Evolutionary conservation across 92 coral and sea anemone genomes (phyloP).

Genomic region (Bergia sp.): DNA sequence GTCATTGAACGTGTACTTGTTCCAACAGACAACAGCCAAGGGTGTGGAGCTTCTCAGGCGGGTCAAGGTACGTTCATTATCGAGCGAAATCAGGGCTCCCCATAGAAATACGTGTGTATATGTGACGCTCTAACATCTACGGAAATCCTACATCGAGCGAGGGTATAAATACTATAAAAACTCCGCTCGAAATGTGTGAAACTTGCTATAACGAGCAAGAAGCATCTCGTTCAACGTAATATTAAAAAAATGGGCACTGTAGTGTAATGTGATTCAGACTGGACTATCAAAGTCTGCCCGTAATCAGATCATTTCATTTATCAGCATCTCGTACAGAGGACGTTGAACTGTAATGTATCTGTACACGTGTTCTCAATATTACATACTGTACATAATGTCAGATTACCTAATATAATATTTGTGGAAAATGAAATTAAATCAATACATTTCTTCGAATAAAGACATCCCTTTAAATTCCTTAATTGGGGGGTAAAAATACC

Average conservation of each 20-base stretch:
- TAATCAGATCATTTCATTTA: background rate
- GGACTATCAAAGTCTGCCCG: background rate
- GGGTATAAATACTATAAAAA: background rate
- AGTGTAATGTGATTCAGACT: background rate
- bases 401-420: too few species aligned
- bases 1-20: background rate
- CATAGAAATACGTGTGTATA: background rate
- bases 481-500: too few species aligned
- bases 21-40: constrained; percentile 68
- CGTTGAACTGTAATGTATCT: too few species aligned
- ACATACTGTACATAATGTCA: background rate
- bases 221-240: too few species aligned
- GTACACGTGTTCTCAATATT: background rate
- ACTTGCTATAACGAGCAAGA: background rate
- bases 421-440: too few species aligned
- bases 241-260: too few species aligned
- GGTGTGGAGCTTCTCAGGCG: constrained; percentile 80
- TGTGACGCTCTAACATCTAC: background rate
- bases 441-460: too few species aligned
- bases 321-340: background rate
- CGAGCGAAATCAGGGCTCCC: too few species aligned
- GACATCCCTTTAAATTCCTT: too few species aligned
- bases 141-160: background rate
- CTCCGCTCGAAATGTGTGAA: background rate
- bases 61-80: constrained; percentile 72